A percentile compares a stretch with the other conserved stretches of the same genome.
Conservation (phyloP, 2,797 vertebrate species). For the Gallinago stenura region DNA sequence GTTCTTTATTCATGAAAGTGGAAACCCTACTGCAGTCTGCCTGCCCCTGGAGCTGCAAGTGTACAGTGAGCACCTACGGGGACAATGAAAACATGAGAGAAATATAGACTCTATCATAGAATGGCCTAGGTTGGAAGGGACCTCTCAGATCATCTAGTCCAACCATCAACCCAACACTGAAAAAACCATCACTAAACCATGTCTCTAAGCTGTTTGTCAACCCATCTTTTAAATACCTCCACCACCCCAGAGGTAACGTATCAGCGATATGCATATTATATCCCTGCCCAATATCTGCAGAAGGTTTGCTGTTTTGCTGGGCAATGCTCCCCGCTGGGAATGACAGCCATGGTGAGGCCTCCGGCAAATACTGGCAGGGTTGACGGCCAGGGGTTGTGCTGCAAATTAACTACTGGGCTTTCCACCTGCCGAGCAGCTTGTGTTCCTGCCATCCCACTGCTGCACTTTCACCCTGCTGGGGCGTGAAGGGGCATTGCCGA, state of each 20-base stretch:
- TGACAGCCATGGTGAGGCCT: neutral
- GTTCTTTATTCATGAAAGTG: neutral
- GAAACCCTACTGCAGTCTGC: neutral
- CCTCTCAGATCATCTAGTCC: too few relatives aligned
- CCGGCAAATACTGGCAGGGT: neutral
- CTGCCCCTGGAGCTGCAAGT: neutral
- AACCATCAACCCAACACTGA: too few relatives aligned
- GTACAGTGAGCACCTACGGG: neutral
- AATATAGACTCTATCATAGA: neutral
- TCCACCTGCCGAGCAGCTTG: neutral
- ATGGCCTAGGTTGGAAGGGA: too few relatives aligned
- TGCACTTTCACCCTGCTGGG: neutral
- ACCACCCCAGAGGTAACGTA: neutral
- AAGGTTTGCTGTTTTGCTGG: neutral
- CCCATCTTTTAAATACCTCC: too few relatives aligned
- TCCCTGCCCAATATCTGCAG: neutral
- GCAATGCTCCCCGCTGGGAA: neutral
- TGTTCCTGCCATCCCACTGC: neutral
- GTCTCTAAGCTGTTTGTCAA: too few relatives aligned
- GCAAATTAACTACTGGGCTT: neutral
- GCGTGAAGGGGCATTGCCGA: accelerated
- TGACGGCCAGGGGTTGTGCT: neutral
- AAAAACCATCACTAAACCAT: too few relatives aligned
- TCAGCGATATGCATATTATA: neutral
- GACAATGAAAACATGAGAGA: neutral